Percentiles rank a stretch among this genome's conserved stretches.
Conservation (phyloP, 1,140 invertebrate species). For the Rhagoletis pomonella region DNA sequence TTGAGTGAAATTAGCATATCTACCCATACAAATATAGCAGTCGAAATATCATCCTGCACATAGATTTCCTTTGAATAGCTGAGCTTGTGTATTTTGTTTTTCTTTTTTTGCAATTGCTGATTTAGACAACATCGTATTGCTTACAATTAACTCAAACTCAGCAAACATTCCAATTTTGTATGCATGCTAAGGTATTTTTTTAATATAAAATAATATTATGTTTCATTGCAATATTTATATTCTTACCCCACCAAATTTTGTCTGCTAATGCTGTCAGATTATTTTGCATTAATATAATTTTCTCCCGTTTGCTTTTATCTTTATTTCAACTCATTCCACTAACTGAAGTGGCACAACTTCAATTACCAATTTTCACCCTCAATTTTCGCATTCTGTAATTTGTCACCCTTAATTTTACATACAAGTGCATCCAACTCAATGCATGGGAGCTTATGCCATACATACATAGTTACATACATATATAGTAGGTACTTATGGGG, state of each 20-base stretch:
- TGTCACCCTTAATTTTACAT: conserved; percentile 36
- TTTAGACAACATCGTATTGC: neutral
- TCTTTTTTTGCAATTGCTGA: neutral
- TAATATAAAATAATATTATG: no score
- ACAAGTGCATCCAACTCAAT: neutral
- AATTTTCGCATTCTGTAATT: conserved; percentile 28
- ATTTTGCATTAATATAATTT: conserved; percentile 40
- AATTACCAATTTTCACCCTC: conserved; percentile 51
- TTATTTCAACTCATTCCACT: conserved; percentile 39
- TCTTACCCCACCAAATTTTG: neutral
- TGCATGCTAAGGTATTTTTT: no score
- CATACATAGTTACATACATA: no score
- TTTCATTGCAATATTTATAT: no score
- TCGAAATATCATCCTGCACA: no score
- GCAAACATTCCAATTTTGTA: neutral
- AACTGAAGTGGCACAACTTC: neutral
- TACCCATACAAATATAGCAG: no score
- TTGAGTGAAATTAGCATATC: no score
- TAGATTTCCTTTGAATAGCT: no score
- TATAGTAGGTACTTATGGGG: no score
- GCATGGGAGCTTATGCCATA: no score
- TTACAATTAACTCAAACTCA: neutral
- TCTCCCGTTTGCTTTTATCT: conserved; percentile 22
- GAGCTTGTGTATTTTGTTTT: no score
- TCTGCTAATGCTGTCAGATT: conserved; percentile 42